These are phyloP conservation scores for Hydrochoerus hydrochaeris DNA, from an alignment of 2,113 vertebrate genomes.

Conservation along the genomic window DNA sequence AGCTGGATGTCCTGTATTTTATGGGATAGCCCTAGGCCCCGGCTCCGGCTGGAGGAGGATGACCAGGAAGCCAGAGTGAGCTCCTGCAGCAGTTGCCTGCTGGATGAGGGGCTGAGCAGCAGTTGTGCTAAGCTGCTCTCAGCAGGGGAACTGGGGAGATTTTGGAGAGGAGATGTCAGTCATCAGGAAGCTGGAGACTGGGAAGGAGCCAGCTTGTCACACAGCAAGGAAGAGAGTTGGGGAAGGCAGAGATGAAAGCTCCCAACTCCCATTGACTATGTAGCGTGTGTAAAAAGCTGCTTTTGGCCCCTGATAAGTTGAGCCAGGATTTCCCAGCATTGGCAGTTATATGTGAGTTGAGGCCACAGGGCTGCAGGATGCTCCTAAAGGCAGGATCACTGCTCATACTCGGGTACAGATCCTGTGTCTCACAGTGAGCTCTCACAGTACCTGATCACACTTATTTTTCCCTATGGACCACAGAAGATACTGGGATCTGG, in stretches of 20 bases:
- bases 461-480: too few species aligned
- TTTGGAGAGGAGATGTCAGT: background rate
- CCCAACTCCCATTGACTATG: background rate
- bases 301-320: background rate
- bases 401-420: fast-evolving
- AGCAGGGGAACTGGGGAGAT: background rate
- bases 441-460: fast-evolving
- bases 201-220: background rate
- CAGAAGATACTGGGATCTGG: background rate
- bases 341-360: background rate
- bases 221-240: background rate
- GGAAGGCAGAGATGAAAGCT: background rate
- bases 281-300: fast-evolving
- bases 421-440: too few species aligned
- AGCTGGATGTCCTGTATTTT: background rate
- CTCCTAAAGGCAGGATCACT: background rate
- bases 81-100: background rate
- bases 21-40: too few species aligned
- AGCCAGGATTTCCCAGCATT: background rate
- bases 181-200: background rate
- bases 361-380: background rate
- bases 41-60: fast-evolving
- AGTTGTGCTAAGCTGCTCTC: background rate
- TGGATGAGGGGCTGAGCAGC: background rate
- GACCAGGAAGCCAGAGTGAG: background rate